Evolutionary conservation across 2,113 vertebrate genomes (phyloP).

Genomic region (Turdus rufiventris): DNA sequence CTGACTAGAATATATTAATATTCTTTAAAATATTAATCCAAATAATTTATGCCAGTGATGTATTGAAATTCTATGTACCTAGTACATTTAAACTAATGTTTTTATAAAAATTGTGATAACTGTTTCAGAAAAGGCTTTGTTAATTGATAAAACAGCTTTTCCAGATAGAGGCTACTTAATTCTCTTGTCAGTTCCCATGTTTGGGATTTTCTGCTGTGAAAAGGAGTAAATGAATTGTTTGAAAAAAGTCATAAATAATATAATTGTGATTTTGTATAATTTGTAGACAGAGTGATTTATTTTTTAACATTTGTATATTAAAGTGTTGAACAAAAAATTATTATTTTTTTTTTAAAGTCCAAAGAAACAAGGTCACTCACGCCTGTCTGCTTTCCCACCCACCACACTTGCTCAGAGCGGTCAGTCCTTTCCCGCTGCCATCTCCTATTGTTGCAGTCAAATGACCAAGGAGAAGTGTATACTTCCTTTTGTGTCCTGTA

Average conservation of each 20-base stretch:
- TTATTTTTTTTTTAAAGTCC: not conserved
- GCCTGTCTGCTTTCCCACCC: not conserved
- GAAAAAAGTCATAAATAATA: not conserved
- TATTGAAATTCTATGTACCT: not conserved
- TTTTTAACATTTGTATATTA: not conserved
- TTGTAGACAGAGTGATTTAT: not conserved
- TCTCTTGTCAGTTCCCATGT: not conserved
- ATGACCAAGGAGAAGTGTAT: conserved; percentile 39
- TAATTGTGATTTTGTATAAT: not conserved
- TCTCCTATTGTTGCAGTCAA: conserved; percentile 25
- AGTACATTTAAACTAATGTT: not conserved
- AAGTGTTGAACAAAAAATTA: not conserved
- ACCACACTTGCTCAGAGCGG: not conserved
- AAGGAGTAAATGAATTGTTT: not conserved
- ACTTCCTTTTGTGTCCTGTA: conserved; percentile 62
- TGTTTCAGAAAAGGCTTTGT: not conserved
- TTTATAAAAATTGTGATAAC: not conserved
- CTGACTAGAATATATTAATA: not conserved
- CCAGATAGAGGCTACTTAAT: not conserved
- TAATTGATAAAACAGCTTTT: not conserved
- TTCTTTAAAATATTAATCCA: not conserved
- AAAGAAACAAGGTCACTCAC: not conserved
- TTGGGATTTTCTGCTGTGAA: not conserved
- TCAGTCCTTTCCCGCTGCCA: not conserved
- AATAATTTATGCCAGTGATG: not conserved